Evolutionary conservation across 2,113 vertebrate genomes (phyloP).

Genomic region (Tyrannus savana): DNA sequence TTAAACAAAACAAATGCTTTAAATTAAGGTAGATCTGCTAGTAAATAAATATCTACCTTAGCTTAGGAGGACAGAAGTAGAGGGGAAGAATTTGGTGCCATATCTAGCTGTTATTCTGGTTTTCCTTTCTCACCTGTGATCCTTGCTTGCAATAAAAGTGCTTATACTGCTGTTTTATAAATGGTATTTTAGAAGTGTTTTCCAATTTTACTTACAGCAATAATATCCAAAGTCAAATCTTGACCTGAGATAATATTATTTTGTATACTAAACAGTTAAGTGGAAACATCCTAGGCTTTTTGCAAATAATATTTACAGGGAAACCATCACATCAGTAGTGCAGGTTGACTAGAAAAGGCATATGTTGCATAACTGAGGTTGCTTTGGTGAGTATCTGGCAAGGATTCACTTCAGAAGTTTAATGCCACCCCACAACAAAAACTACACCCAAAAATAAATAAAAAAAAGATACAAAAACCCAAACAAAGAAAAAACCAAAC

Average conservation of each 20-base stretch:
- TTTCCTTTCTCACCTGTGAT: not conserved
- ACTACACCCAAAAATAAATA: not conserved
- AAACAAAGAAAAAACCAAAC: not conserved
- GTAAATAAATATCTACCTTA: not conserved
- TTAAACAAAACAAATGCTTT: not conserved
- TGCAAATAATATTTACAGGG: not conserved
- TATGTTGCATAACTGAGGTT: not conserved
- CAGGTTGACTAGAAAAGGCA: not conserved
- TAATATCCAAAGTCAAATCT: conserved; percentile 4
- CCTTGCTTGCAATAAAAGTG: not conserved
- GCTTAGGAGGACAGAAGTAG: not conserved
- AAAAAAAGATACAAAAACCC: not conserved
- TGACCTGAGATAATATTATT: not conserved
- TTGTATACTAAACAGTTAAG: not conserved
- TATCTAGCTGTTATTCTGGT: not conserved
- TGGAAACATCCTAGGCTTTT: not conserved
- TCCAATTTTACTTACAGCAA: not conserved
- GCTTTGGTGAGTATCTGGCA: not conserved
- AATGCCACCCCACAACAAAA: not conserved
- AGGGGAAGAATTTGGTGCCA: not conserved
- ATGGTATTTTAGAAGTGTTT: not conserved
- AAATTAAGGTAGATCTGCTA: not conserved
- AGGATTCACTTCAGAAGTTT: not conserved
- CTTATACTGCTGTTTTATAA: not conserved
- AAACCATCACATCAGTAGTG: not conserved